Conservation (phyloP, 2,113 vertebrate genomes). For the Python bivittatus region DNA sequence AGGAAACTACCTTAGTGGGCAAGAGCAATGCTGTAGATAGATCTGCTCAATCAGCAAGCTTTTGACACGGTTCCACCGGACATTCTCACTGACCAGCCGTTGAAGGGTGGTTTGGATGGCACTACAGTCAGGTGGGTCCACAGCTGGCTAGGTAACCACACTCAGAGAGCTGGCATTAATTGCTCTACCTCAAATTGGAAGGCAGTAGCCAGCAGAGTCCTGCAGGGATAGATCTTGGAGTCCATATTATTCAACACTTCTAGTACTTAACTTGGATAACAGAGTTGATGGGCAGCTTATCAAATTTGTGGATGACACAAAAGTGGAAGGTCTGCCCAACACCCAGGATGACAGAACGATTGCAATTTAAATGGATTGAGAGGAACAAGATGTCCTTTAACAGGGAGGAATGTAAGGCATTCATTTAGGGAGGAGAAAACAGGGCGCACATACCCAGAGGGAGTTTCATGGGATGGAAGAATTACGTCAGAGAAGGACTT, state of each 20-base stretch:
- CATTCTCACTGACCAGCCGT: neutral
- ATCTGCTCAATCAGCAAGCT: neutral
- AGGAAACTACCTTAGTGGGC: neutral
- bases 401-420: neutral
- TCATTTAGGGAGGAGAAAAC: neutral
- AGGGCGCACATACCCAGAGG: neutral
- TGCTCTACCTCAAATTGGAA: neutral
- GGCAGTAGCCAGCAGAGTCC: neutral
- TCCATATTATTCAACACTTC: neutral
- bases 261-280: neutral
- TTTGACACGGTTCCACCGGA: neutral
- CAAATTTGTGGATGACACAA: neutral
- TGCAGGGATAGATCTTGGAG: neutral
- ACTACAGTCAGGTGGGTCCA: neutral
- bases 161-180: neutral
- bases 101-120: neutral
- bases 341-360: neutral
- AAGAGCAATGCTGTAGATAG: neutral
- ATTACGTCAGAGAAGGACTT: neutral
- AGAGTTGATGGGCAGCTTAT: neutral
- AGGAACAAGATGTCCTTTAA: neutral
- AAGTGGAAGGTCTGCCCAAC: neutral
- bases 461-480: neutral
- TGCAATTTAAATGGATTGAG: neutral
- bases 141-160: neutral